Evolutionary conservation across 2,888 invertebrate genomes (phyloP).

Genomic region (Cheilosia variabilis): DNA sequence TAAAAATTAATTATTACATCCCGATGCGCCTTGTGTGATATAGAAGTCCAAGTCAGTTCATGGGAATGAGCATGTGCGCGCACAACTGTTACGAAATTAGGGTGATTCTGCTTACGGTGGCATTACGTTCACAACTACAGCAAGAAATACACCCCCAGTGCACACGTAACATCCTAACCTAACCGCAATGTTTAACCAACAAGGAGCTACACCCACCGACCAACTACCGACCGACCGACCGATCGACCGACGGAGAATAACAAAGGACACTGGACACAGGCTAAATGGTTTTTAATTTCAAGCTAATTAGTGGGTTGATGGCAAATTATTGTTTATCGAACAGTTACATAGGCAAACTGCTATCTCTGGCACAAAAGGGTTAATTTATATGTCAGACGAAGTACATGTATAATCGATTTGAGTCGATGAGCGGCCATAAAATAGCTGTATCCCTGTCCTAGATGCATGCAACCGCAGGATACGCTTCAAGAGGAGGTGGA

Average conservation of each 20-base stretch:
- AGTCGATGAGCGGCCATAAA: conserved; percentile 47
- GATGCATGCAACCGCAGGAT: conserved; percentile 61
- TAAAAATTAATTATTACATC: conserved; percentile 69
- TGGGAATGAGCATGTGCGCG: conserved; percentile 59
- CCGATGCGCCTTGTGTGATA: neutral
- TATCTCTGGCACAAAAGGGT: conserved; percentile 47
- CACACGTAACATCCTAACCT: conserved; percentile 7
- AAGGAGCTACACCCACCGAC: conserved; percentile 62
- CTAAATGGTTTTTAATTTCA: conserved; percentile 74
- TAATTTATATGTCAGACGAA: conserved; percentile 63
- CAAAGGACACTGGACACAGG: conserved; percentile 52
- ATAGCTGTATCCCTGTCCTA: conserved; percentile 13
- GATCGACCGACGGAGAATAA: conserved; percentile 8
- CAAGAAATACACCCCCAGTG: neutral
- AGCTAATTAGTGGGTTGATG: conserved; percentile 72
- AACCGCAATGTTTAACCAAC: conserved; percentile 74
- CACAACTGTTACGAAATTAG: conserved; percentile 25
- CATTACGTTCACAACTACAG: conserved; percentile 10
- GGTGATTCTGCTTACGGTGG: conserved; percentile 18
- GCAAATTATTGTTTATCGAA: conserved; percentile 74
- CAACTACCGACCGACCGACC: too few relatives aligned
- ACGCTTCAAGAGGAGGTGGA: conserved; percentile 12
- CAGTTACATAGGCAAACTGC: conserved; percentile 57
- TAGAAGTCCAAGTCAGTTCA: conserved; percentile 10
- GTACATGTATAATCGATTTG: conserved; percentile 68